Evolutionary conservation across 2,113 vertebrate genomes (phyloP), one percentile per base, ranked within the genome.

Genomic region (Eubucco bourcierii): DNA sequence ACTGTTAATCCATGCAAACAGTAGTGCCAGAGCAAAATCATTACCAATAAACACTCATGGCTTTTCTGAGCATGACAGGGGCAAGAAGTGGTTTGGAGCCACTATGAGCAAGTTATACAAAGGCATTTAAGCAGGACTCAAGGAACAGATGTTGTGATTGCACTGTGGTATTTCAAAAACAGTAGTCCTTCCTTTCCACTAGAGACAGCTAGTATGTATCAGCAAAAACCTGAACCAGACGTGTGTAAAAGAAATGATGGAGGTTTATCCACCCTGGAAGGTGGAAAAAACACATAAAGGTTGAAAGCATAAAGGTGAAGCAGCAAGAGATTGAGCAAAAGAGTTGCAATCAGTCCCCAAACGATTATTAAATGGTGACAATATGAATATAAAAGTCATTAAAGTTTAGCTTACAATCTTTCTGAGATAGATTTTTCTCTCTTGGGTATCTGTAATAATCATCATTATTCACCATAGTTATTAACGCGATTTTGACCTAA

Each of bases 401-500:
- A 31, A 70, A 21, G 27, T 60, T 76, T 52, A 55, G 2, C 6
- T 94, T 70, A n/a, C 31, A 58, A 1, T 21, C 27, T 91, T 94
- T 72, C 34, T 59, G 33, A 72, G 25, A 50, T 41, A 15, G 2
- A 1, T n/a, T 61, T 87, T 88, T 76, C 10, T 75, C 17, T 75
- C 44, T 61, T 50, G 21, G 4, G n/a, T 70, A 28, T 92, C 44
- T 67, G 10, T 63, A 88, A 81, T 56, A 84, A 79, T 65, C 13
- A 63, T 28, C 20, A 31, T 75, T 68, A 67, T 10, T 90, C 5
- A 0, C 56, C 19, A 10, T 20, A 53, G 33, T 73, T 88, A 78
- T 76, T n/a, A 85, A n/a, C 46, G 19, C 41, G 34, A 37, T 90
- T 93, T 87, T 95, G 75, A 81, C 58, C 39, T 66, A 59, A 66